Evolutionary conservation across 2,888 invertebrate genomes (phyloP).

Genomic region (Lasioglossum oenotherae): DNA sequence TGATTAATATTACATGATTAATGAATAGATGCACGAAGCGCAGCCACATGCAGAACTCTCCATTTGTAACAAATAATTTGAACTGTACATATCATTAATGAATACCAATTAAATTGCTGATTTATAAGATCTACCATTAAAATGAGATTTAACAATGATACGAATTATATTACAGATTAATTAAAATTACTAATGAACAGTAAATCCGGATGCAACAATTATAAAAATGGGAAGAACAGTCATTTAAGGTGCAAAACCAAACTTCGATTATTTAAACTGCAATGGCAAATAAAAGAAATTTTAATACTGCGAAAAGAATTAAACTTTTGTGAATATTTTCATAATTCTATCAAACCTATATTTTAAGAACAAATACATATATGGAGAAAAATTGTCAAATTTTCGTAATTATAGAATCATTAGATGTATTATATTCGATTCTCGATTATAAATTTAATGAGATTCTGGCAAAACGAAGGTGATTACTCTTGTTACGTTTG

Average conservation of each 20-base stretch:
- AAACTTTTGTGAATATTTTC: background rate
- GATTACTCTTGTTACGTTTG: slow-evolving; percentile 38
- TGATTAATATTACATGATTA: background rate
- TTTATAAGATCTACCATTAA: background rate
- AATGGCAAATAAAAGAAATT: background rate
- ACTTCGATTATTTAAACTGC: background rate
- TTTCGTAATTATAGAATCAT: background rate
- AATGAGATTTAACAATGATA: background rate
- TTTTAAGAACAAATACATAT: background rate
- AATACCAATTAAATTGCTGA: background rate
- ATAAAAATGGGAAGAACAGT: background rate
- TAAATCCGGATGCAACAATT: background rate
- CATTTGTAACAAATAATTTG: background rate
- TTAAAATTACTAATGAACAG: background rate
- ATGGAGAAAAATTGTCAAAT: background rate
- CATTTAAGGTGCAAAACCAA: background rate
- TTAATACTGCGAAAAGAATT: background rate
- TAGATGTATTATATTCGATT: background rate
- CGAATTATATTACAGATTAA: background rate
- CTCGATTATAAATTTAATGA: slow-evolving; percentile 7
- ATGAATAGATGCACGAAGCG: background rate
- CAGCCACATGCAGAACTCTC: background rate
- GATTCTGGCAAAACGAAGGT: slow-evolving; percentile 19
- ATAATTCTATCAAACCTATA: background rate
- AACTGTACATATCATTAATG: background rate